Evolutionary conservation across 2,113 vertebrate species (phyloP), one percentile per base, ranked within the genome.

Genomic region (Phyllopteryx taeniolatus): DNA sequence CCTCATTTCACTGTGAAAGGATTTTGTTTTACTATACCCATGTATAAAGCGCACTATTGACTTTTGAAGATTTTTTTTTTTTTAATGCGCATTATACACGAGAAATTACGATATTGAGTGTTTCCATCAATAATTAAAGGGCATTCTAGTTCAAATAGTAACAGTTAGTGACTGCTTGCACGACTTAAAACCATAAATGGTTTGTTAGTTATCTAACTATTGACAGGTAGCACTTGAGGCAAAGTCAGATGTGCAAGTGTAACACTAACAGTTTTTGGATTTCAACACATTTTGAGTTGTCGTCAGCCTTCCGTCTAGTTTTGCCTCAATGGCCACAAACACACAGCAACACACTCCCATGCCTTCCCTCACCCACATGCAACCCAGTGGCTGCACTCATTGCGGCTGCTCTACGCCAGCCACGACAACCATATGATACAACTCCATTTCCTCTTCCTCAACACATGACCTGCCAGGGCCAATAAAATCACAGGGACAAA

Each of bases 381-480:
- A 83, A 79, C 72, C 51, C 59, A 70, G 68, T 61, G 80, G 88
- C 91, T 54, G 86, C 27, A 90, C 85, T 95, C 93, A 95, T 59
- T 93, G 92, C 83, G 89, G 91, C 88, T 97, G 96, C 91, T 95
- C 95, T 96, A 98, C 63, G 88, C 85, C 92, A 73, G 93, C 92
- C 94, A 92, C 87, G 92, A 95, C 93, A 92, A 94, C 84, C 94
- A 94, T 47, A 56, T 95, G 93, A 94, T 92, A 95, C 39, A 95
- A 85, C 63, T 93, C 90, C 79, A 93, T 87, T 79, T 93, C 94
- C 72, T 91, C 92, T 9, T 95, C 94, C 90, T 96, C 94, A 90
- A 94, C 96, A 94, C 87, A 94, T 90, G 95, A 96, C 94, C 98
- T 99, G 96, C 54, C 90, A 91, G 93, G 95, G 92, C 91, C 71